Conservation (phyloP, 2,113 vertebrate species). For the Acrocephalus kingi region DNA sequence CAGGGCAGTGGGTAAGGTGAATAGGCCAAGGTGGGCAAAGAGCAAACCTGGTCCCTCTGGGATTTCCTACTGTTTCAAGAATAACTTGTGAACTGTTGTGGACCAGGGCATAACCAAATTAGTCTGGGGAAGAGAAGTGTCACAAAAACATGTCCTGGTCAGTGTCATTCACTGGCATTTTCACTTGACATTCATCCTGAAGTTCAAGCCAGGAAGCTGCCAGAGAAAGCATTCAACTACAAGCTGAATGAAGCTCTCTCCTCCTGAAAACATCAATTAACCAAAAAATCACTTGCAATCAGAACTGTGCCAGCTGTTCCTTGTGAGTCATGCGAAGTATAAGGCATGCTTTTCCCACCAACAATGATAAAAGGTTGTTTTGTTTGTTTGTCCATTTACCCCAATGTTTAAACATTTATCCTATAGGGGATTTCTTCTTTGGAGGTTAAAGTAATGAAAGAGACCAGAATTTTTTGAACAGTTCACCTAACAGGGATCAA, state of each 20-base stretch:
- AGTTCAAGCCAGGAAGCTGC: slow-evolving; percentile 9
- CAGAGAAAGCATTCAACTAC: background rate
- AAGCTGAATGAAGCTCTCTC: background rate
- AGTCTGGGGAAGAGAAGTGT: background rate
- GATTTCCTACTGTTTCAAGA: background rate
- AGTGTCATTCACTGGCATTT: background rate
- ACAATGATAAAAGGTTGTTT: background rate
- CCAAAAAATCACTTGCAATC: background rate
- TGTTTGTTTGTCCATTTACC: background rate
- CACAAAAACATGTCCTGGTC: background rate
- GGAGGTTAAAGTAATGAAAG: slow-evolving; percentile 4
- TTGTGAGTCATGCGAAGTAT: background rate
- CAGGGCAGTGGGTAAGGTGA: background rate
- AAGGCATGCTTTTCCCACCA: background rate
- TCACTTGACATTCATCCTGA: background rate
- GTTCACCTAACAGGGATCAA: background rate
- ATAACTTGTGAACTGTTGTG: background rate
- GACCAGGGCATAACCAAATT: background rate
- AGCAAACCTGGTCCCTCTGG: background rate
- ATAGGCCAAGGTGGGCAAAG: background rate
- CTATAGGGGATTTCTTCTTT: background rate
- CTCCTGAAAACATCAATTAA: background rate
- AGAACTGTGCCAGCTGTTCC: background rate
- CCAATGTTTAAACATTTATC: background rate
- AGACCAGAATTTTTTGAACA: background rate